These are phyloP conservation scores for Ichneumoninae sp. DNA, from an alignment of 2,888 invertebrate species.

Conservation along the genomic window DNA sequence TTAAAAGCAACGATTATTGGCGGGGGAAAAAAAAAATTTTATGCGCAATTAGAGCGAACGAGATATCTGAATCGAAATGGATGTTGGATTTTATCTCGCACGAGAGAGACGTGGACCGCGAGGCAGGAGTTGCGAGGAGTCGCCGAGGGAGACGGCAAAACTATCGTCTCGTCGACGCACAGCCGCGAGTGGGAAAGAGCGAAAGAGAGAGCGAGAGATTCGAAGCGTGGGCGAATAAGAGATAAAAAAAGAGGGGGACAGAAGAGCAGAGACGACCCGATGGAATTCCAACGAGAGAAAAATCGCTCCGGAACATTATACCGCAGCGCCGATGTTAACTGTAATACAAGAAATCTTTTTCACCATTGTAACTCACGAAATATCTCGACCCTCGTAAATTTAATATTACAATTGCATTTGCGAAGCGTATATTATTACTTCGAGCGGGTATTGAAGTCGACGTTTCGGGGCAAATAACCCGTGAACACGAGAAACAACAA, in stretches of 20 bases:
- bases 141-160: not conserved
- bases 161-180: not conserved
- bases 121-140: slow-evolving; percentile 20
- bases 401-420: not conserved
- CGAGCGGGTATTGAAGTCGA: not conserved
- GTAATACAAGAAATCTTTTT: slow-evolving; percentile 1
- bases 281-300: slow-evolving; percentile 79
- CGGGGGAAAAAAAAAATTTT: not conserved
- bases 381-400: not conserved
- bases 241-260: slow-evolving; percentile 32
- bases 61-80: slow-evolving; percentile 50
- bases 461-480: not conserved
- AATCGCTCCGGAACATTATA: slow-evolving; percentile 69
- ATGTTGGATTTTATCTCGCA: slow-evolving; percentile 35
- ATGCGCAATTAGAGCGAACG: slow-evolving; percentile 58
- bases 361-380: not conserved
- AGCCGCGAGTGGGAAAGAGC: slow-evolving; percentile 2
- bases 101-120: slow-evolving; percentile 6
- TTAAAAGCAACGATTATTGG: slow-evolving; percentile 28
- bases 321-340: slow-evolving; percentile 29
- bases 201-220: slow-evolving; percentile 27
- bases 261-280: slow-evolving; percentile 66
- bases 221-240: slow-evolving; percentile 52
- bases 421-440: not conserved
- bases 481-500: not conserved